Conservation (phyloP, 1,140 invertebrate genomes). For the Anagrus nilaparvatae region DNA sequence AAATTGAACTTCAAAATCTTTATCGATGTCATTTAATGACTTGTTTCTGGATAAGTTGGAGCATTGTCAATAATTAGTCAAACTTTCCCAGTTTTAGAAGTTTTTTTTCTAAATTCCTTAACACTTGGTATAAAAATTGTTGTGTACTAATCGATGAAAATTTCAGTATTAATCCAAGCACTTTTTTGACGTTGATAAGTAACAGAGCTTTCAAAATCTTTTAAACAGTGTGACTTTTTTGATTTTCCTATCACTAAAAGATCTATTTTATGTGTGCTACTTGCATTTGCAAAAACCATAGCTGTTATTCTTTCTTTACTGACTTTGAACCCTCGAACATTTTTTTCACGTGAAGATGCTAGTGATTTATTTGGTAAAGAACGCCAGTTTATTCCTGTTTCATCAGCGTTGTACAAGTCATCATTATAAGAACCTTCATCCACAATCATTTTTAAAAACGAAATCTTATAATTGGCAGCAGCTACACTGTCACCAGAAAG, state of each 20-base stretch:
- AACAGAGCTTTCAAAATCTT: conserved; percentile 27
- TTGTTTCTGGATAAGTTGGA: too few relatives aligned
- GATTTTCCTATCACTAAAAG: conserved; percentile 32
- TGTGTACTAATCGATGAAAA: too few relatives aligned
- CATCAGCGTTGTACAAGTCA: conserved; percentile 30
- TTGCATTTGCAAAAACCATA: conserved; percentile 27
- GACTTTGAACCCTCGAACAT: conserved; percentile 22
- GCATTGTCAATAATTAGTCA: too few relatives aligned
- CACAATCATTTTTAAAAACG: conserved; percentile 18
- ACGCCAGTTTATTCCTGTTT: conserved; percentile 27
- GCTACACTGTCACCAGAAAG: conserved; percentile 24
- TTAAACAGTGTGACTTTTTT: conserved; percentile 29
- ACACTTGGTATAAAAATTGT: too few relatives aligned
- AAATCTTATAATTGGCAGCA: conserved; percentile 11
- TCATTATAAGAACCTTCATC: conserved; percentile 24
- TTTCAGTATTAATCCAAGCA: too few relatives aligned
- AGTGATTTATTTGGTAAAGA: conserved; percentile 26
- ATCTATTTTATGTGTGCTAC: conserved; percentile 25
- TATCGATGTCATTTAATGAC: too few relatives aligned
- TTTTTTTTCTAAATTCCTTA: too few relatives aligned
- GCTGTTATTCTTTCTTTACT: conserved; percentile 32
- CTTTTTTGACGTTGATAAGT: conserved; percentile 25
- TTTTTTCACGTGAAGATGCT: conserved; percentile 22
- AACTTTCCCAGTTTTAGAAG: too few relatives aligned
- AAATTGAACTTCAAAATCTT: too few relatives aligned